Base-by-base conservation (phyloP, 2,888 invertebrate species). In the Danaus chrysippus region DNA sequence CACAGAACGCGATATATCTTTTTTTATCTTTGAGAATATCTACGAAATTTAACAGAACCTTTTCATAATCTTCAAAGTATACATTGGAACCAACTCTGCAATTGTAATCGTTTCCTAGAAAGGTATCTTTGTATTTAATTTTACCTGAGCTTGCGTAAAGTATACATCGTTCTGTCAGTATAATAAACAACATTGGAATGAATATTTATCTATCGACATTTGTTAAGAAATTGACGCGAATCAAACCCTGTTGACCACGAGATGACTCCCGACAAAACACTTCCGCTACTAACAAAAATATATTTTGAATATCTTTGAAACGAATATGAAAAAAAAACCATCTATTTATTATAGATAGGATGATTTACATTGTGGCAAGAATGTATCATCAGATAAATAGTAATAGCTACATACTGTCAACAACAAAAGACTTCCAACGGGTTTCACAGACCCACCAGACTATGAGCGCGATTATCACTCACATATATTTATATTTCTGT, bases 161-260 rank as follows among this genome's bases (percentile, higher is more conserved):
- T 23, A 62, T 58, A 66, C 59, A 59, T 66, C 69, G 65, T 73
- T 56, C 76, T 76, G 78, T 77, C 75, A 70, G 66, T 68, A 61
- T 67, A 66, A 68, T 79, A 77, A 78, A 77, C 76, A 64, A 67
- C 60, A 54, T 56, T 46, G 55, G 61, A 46, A 44, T 62, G 58
- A 56, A 42, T 61, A 65, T 70, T 72, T 70, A 71, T 71, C 66
- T 69, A 81, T 76, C 70, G 76, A 66, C 78, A 74, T 73, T 78
- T 84, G 85, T 86, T 84, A 85, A 81, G 86, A 86, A 82, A 84
- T 72, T 75, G 60, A 64, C 66, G 83, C 79, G 83, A 82, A 82
- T 82, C 82, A 83, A 78, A 77, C 72, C 74, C 70, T 79, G 79
- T 76, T 80, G 81, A 78, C 82, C 86, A 82, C 77, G 77, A 76